Percentiles rank a stretch among this genome's conserved stretches.
Conservation (phyloP, 2,888 invertebrate genomes). For the Octonoba sinensis region DNA sequence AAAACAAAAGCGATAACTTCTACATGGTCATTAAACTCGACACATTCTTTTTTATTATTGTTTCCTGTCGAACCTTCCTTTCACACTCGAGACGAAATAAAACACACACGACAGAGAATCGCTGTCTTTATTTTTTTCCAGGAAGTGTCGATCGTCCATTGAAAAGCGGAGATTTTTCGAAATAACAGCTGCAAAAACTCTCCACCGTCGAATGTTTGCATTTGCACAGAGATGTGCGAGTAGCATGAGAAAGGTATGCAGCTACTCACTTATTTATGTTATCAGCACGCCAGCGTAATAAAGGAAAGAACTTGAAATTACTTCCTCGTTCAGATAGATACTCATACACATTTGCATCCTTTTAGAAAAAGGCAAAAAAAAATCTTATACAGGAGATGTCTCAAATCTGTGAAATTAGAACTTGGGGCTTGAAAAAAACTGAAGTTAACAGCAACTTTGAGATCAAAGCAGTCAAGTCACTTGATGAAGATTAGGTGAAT, state of each 20-base stretch:
- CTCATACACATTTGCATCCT: not conserved
- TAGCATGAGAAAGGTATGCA: not conserved
- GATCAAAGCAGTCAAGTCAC: too few species aligned
- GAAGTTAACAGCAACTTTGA: too few species aligned
- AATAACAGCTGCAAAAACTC: constrained; percentile 46
- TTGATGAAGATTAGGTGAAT: too few species aligned
- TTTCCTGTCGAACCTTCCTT: constrained; percentile 20
- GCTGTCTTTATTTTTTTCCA: constrained; percentile 17
- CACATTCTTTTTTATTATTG: constrained; percentile 5
- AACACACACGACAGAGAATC: constrained; percentile 14
- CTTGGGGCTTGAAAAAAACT: too few species aligned
- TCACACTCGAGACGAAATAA: constrained; percentile 3
- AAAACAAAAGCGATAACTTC: not conserved
- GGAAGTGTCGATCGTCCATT: constrained; percentile 28
- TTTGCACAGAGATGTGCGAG: constrained; percentile 1
- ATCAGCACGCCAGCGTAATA: not conserved
- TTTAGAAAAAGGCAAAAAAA: too few species aligned
- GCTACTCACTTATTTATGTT: constrained; percentile 25
- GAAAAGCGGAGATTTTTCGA: constrained; percentile 14
- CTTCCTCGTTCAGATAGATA: constrained; percentile 2
- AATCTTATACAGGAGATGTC: too few species aligned
- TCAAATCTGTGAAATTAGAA: too few species aligned
- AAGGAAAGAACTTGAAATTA: not conserved
- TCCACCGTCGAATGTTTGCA: constrained; percentile 17
- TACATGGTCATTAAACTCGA: constrained; percentile 49